These are phyloP conservation scores for Epirrita christyi DNA, from an alignment of 2,888 invertebrate genomes.

Conservation along the genomic window DNA sequence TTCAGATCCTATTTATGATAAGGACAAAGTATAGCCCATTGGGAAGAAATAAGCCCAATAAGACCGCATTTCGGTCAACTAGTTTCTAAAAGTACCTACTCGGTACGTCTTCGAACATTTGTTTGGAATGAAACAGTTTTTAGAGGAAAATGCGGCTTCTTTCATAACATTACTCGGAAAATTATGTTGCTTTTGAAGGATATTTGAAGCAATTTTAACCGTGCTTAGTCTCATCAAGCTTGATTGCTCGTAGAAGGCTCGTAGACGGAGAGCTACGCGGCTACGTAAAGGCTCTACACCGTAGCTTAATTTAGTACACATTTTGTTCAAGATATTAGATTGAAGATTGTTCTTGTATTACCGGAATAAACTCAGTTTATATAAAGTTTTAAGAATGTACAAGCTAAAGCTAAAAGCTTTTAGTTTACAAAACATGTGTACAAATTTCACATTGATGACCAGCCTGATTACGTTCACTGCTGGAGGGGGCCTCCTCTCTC, in stretches of 20 bases:
- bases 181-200: slow-evolving; percentile 23
- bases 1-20: slow-evolving; percentile 26
- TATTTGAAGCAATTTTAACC: slow-evolving; percentile 27
- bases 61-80: slow-evolving; percentile 16
- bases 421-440: background rate
- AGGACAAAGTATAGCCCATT: slow-evolving; percentile 23
- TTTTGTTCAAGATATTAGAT: slow-evolving; percentile 11
- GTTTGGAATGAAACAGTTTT: slow-evolving; percentile 27
- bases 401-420: background rate
- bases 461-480: too few species aligned
- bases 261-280: slow-evolving; percentile 20
- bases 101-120: slow-evolving; percentile 13
- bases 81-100: slow-evolving; percentile 14
- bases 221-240: slow-evolving; percentile 25
- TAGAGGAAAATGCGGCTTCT: slow-evolving; percentile 17
- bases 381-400: background rate
- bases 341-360: background rate
- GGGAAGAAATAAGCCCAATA: slow-evolving; percentile 23
- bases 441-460: background rate
- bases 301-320: slow-evolving; percentile 28
- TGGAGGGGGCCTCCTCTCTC: too few species aligned
- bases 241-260: slow-evolving; percentile 21
- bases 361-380: background rate
- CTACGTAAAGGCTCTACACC: slow-evolving; percentile 32
- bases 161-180: slow-evolving; percentile 17